Base-by-base conservation (phyloP, 2,113 vertebrate species). In the Bombycilla garrulus region DNA sequence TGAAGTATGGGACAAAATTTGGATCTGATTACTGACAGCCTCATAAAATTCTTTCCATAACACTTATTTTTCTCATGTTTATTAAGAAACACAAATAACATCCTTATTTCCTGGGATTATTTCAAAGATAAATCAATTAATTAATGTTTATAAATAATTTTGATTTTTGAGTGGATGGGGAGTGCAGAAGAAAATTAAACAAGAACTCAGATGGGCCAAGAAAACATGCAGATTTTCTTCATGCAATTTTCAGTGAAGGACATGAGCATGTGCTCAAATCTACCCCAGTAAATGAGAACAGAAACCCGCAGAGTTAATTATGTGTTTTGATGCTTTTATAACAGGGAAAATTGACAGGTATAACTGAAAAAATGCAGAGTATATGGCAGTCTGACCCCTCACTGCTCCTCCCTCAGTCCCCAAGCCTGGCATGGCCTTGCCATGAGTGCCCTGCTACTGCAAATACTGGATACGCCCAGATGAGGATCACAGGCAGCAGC, bases 241-340 rank as follows among this genome's bases (percentile, higher is more conserved):
- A 28, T 35, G 74, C 31, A 0, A 0, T 35, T 40, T 36, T 60
- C 40, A 79, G 22, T 24, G 26, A 54, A 78, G 40, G 24, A 60
- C 0, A 0, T 22, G 47, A 79, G 33, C 51, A 60, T 2, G 5
- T 23, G 33, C 40, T 83, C 50, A 60, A 45, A 19, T 45, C 69
- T 40, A 72, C 9, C 19, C 23, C 47, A 45, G 60, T 2, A 48
- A 54, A 70, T 0, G 12, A 51, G 10, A 80, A 21, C 38, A 54
- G 54, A 70, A 86, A 31, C 15, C 36, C 38, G 19, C 45, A 44
- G 38, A 71, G 35, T 45, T 36, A 70, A 88, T 57, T 1, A 33
- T 1, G 13, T 62, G 33, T 51, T 70, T 66, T 45, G 42, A 25
- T 54, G 62, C 47, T 78, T 92, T 67, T 48, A 9, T 40, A 61